Percentiles rank a stretch among this genome's conserved stretches.
phyloP scores from a whole-genome alignment of 1,140 invertebrate species.

The Apis dorsata region DNA sequence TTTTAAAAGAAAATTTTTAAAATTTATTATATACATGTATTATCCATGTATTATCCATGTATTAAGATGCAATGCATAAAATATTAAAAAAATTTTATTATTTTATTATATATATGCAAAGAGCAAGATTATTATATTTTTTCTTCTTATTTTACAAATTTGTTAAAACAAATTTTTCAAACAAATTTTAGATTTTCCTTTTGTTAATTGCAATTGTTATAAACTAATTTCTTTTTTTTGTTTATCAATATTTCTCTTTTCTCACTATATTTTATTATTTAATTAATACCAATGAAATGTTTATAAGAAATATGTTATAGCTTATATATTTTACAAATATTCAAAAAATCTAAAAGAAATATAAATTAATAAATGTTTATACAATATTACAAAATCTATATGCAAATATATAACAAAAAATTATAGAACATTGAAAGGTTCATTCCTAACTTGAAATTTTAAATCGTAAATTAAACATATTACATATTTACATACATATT shows the following conservation, averaged over 20 bases:
- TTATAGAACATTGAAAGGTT: slow-evolving; percentile 48
- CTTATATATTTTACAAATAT: slow-evolving; percentile 4
- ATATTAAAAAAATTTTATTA: background rate
- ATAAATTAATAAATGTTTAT: slow-evolving; percentile 21
- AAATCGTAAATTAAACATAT: slow-evolving; percentile 76
- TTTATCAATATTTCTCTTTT: background rate
- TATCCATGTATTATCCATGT: background rate
- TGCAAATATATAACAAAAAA: background rate
- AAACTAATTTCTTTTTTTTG: background rate
- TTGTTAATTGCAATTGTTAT: background rate
- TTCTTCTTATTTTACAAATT: background rate
- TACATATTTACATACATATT: slow-evolving; percentile 76
- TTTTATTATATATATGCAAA: background rate
- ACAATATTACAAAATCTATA: background rate
- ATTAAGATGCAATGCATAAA: background rate
- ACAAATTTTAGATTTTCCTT: background rate
- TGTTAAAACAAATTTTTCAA: background rate
- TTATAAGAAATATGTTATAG: background rate
- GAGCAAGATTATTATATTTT: background rate
- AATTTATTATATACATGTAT: background rate
- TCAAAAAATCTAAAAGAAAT: slow-evolving; percentile 1
- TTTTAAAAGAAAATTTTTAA: background rate
- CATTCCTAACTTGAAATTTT: slow-evolving; percentile 75
- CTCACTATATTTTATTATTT: slow-evolving; percentile 7
- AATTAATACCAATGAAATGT: background rate